Evolutionary conservation across 2,797 vertebrate species (phyloP), one percentile per base, ranked within the genome.

Genomic region (Paguma larvata): DNA sequence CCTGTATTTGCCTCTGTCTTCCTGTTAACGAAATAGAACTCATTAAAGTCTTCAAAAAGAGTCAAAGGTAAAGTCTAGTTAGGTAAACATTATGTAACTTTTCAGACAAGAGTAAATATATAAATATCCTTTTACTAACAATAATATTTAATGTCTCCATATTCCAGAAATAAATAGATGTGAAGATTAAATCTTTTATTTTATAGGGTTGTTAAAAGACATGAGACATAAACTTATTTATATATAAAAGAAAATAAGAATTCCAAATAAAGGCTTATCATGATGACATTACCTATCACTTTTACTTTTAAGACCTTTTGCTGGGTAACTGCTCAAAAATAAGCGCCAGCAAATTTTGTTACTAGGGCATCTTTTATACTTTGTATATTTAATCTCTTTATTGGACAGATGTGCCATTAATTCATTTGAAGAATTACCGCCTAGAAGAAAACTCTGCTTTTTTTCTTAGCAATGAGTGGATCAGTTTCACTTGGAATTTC

Each of bases 121-220:
- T 65, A 62, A 63, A n/a, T 75, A 80, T 34, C 46, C 72, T 79
- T 59, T 91, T 93, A 85, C 11, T 94, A 68, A 56, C 10, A 94
- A 21, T 25, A 65, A 83, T 92, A 82, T 34, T 94, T 95, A 84
- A 90, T 93, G 6, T 91, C 91, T 91, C 23, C 59, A 91, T 21
- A n/a, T 16, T 85, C 68, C 94, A 97, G 51, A 92, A 96, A 87
- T 63, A 89, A 75, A 82, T 25, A 89, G 13, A 80, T 65, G 6
- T 62, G n/a, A 85, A 92, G 56, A 56, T 95, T 96, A 94, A 97
- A 87, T 78, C 51, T 93, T 97, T 94, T 93, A 95, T 97, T 95
- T 93, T 89, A 95, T 16, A 93, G 78, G 14, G 1, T 78, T 89
- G 92, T 94, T 78, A 68, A 93, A 94, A 95, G 68, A 89, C 79